phyloP scores from a whole-genome alignment of 1,140 invertebrate genomes.

The Micrasema minimum region DNA sequence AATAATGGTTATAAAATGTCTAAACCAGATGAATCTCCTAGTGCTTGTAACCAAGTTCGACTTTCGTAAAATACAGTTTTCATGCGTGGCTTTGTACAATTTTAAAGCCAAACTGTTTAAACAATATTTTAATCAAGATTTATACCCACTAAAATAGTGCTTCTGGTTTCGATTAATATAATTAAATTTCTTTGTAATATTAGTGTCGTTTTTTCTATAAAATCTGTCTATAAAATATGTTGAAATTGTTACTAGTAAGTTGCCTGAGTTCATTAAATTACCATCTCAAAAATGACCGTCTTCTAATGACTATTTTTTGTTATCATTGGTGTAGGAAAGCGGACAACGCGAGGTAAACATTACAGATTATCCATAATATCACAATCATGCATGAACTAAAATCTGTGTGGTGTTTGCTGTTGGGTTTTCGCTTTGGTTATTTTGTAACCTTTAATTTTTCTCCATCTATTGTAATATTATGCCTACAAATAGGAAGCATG shows the following conservation, averaged over 20 bases:
- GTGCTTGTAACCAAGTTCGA: no score
- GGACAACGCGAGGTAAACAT: constrained; percentile 66
- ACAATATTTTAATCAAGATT: no score
- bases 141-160: no score
- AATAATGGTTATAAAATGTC: no score
- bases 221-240: no score
- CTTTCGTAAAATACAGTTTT: no score
- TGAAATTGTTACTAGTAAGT: constrained; percentile 2
- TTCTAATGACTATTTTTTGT: constrained; percentile 51
- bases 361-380: constrained; percentile 40
- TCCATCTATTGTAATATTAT: neutral
- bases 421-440: constrained; percentile 37
- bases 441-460: neutral
- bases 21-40: no score
- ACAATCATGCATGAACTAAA: constrained; percentile 41
- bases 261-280: neutral
- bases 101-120: no score
- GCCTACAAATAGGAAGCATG: neutral
- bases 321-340: constrained; percentile 60
- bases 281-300: constrained; percentile 24
- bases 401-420: constrained; percentile 46
- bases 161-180: no score
- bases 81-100: no score
- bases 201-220: no score
- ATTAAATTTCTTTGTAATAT: no score